Evolutionary conservation across 2,888 invertebrate species (phyloP), one percentile per base, ranked within the genome.

Genomic region (Odontocerum albicorne): DNA sequence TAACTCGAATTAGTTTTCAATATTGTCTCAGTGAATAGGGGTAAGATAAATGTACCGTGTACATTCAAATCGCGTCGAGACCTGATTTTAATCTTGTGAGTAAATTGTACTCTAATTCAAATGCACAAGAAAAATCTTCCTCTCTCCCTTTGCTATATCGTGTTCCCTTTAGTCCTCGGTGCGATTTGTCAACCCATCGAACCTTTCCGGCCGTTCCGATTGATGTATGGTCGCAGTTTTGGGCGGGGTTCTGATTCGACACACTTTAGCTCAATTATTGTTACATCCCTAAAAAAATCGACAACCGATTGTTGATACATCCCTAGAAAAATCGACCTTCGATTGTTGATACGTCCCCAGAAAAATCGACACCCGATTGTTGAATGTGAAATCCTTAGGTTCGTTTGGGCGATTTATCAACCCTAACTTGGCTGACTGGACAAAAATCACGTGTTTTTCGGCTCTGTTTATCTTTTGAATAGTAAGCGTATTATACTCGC

Each of bases 221-320:
- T 55, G 54, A 55, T 55, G 42, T 42, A 55, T 47, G 43, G 36
- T 49, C 49, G 16, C 22, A 50, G 42, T 43, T 50, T 42, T 31
- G 12, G 40, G 31, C n/a, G 12, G 13, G 35, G 35, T 16, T 8
- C 40, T 27, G 15, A 40, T 33, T 39, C 27, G 36, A 47, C 35
- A 35, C 22, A 36, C 47, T 47, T 46, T n/a, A n/a, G n/a, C n/a
- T n/a, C 40, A 31, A 39, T 22, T 32, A 21, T 31, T 40, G 33
- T 33, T 49, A 40, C 31, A 20, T 38, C 38, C 16, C 22, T 31
- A 49, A 40, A 49, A 49, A 49, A 49, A 49, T 49, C 49, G 49
- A 32, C 49, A 49, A 13, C 17, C 32, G 44, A 27, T 27, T 27
- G 10, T 10, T 27, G 4, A 27, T 49, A 40, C 31, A 20, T 38